These are phyloP conservation scores for Campodea augens DNA, from an alignment of 1,140 invertebrate genomes.

Conservation along the genomic window DNA sequence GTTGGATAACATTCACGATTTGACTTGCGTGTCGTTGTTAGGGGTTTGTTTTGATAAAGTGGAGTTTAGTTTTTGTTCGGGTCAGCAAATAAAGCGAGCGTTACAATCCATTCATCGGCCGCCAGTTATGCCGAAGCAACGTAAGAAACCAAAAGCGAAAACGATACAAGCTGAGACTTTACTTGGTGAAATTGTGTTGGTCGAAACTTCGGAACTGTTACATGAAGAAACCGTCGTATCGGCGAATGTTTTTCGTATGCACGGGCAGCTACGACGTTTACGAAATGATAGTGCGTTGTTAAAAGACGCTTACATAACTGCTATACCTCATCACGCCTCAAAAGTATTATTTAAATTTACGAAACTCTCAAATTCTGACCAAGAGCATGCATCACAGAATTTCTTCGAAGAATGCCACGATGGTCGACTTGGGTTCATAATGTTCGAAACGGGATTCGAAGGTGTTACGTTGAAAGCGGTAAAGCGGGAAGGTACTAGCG, in stretches of 20 bases:
- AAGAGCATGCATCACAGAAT: neutral
- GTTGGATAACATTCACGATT: constrained; percentile 77
- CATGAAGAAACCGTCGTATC: constrained; percentile 71
- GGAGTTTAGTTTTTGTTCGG: constrained; percentile 44
- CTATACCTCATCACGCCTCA: constrained; percentile 69
- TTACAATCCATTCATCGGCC: constrained; percentile 1
- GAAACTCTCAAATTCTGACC: constrained; percentile 26
- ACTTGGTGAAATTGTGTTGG: constrained; percentile 57
- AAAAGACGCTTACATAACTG: constrained; percentile 68
- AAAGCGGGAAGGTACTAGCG: constrained; percentile 39
- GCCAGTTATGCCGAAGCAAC: constrained; percentile 26
- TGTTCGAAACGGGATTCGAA: constrained; percentile 91
- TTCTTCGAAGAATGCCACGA: constrained; percentile 21
- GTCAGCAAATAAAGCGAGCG: constrained; percentile 30
- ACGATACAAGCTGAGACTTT: constrained; percentile 17
- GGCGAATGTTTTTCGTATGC: constrained; percentile 66
- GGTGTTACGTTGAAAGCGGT: constrained; percentile 65
- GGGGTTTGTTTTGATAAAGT: constrained; percentile 68
- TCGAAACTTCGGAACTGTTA: constrained; percentile 70
- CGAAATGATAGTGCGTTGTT: constrained; percentile 67
- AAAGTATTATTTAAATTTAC: constrained; percentile 59
- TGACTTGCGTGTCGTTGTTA: constrained; percentile 87
- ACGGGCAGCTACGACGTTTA: constrained; percentile 72
- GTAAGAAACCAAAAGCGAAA: constrained; percentile 32
- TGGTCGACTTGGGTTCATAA: constrained; percentile 76